A percentile compares a stretch with the other conserved stretches of the same genome.
Evolutionary conservation across 2,797 vertebrate genomes (phyloP).

Genomic region (Sebastes aleutianus): DNA sequence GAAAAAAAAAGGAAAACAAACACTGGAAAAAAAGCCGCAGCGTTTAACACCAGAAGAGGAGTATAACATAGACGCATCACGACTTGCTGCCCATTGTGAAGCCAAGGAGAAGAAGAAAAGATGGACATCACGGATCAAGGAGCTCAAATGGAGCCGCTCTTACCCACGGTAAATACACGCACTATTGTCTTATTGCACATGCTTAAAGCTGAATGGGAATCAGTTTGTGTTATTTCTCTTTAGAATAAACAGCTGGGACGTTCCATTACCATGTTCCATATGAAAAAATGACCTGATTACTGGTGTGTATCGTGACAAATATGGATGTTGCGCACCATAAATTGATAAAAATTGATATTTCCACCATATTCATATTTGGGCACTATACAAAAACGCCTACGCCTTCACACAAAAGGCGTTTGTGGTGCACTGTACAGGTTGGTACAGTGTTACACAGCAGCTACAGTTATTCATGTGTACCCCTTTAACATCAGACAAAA

Average conservation of each 20-base stretch:
- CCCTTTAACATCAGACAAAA: too few species aligned
- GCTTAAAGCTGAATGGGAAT: neutral
- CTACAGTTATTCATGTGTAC: neutral
- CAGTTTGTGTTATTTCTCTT: neutral
- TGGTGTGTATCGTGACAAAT: constrained; percentile 1
- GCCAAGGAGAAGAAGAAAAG: constrained; percentile 66
- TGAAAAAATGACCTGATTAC: constrained; percentile 23
- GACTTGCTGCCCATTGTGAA: constrained; percentile 34
- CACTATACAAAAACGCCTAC: neutral
- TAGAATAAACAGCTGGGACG: neutral
- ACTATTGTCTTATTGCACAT: neutral
- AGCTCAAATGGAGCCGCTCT: constrained; percentile 97
- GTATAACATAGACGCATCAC: constrained; percentile 36
- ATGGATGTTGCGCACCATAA: constrained; percentile 25
- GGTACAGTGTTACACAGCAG: constrained; percentile 2
- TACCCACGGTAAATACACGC: constrained; percentile 86
- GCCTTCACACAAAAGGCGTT: constrained; percentile 1
- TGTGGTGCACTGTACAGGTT: constrained; percentile 21
- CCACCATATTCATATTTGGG: neutral
- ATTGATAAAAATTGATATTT: neutral
- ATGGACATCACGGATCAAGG: constrained; percentile 97
- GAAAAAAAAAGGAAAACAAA: neutral
- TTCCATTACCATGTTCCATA: neutral
- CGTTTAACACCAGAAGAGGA: constrained; percentile 21
- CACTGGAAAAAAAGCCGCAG: neutral